A percentile compares a stretch with the other conserved stretches of the same genome.
phyloP scores from a whole-genome alignment of 2,888 invertebrate species.

The Eupithecia exiguata region DNA sequence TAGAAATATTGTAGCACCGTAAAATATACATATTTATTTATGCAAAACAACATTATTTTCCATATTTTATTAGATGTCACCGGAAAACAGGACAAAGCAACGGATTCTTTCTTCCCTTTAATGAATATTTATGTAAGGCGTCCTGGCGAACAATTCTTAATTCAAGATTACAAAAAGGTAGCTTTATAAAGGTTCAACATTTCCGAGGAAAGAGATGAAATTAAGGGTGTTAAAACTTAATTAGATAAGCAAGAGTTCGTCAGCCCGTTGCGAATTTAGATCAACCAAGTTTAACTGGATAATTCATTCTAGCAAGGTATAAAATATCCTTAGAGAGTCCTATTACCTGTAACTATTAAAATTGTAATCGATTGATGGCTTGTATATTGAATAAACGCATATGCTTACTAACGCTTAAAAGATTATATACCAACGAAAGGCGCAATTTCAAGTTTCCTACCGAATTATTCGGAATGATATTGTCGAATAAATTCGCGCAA shows the following conservation, averaged over 20 bases:
- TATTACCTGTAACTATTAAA: not conserved
- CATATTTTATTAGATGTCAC: constrained; percentile 25
- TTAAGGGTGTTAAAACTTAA: constrained; percentile 30
- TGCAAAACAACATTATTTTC: constrained; percentile 12
- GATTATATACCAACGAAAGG: constrained; percentile 29
- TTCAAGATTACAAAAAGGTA: constrained; percentile 38
- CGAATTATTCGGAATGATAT: constrained; percentile 38
- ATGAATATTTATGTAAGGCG: constrained; percentile 46
- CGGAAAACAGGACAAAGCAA: constrained; percentile 28
- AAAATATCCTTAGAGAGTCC: not conserved
- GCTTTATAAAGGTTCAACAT: constrained; percentile 38
- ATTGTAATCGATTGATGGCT: not conserved
- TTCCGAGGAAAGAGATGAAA: constrained; percentile 30
- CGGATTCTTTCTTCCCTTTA: constrained; percentile 34
- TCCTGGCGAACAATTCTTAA: constrained; percentile 40
- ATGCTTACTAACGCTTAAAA: constrained; percentile 12
- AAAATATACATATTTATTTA: constrained; percentile 17
- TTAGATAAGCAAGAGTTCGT: constrained; percentile 24
- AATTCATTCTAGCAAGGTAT: not conserved
- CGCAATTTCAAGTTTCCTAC: constrained; percentile 35
- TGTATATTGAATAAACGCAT: not conserved
- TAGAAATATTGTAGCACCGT: not conserved
- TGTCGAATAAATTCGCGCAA: constrained; percentile 43
- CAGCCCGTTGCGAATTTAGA: constrained; percentile 6
- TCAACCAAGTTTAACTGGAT: constrained; percentile 14